phyloP scores from a whole-genome alignment of 64 coral and sea anemone species.

The Stylophora pistillata region DNA sequence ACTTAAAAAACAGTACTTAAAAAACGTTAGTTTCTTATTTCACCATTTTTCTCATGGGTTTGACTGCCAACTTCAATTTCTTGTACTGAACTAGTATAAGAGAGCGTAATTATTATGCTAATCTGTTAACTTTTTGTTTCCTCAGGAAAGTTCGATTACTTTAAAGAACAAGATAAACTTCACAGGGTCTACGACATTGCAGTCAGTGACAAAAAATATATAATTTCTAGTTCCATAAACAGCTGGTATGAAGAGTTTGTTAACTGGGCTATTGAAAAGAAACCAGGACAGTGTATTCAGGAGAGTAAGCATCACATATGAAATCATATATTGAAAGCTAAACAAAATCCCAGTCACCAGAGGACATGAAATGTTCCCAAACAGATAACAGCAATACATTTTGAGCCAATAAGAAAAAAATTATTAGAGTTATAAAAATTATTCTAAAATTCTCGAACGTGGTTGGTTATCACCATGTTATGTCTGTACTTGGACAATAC shows the following conservation, averaged over 20 bases:
- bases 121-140: not conserved
- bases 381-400: no score
- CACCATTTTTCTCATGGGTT: no score
- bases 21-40: no score
- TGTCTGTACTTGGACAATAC: no score
- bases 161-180: conserved; percentile 72
- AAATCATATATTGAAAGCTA: not conserved
- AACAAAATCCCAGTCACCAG: no score
- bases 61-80: not conserved
- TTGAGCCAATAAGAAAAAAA: no score
- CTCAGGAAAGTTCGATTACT: conserved; percentile 85
- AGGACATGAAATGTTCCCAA: no score
- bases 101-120: not conserved
- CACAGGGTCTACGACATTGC: conserved; percentile 64
- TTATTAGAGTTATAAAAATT: no score
- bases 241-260: conserved; percentile 98
- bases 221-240: conserved; percentile 69
- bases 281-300: conserved; percentile 34
- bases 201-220: conserved; percentile 53
- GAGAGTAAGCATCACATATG: not conserved
- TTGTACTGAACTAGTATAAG: not conserved
- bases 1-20: no score
- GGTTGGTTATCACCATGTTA: no score
- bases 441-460: no score
- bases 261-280: conserved; percentile 58